Evolutionary conservation across 2,113 vertebrate species (phyloP).

Genomic region (Onychostruthus taczanowskii): DNA sequence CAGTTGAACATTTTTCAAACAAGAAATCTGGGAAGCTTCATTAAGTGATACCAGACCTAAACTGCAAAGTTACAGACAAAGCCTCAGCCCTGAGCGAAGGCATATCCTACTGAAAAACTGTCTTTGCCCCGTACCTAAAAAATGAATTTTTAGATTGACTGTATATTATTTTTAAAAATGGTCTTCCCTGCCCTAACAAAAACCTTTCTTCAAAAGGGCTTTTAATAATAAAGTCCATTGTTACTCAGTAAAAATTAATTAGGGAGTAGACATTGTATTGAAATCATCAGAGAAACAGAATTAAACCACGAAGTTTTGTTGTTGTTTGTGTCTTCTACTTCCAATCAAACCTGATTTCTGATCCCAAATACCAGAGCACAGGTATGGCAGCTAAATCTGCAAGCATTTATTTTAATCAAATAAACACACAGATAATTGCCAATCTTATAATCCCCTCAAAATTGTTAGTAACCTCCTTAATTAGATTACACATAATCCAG

Average conservation of each 20-base stretch:
- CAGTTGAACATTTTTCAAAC: neutral
- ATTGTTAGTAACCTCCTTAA: constrained; percentile 43
- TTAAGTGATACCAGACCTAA: neutral
- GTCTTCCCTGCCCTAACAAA: neutral
- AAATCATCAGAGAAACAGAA: neutral
- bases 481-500: constrained; percentile 56
- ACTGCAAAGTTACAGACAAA: neutral
- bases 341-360: neutral
- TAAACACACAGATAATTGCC: constrained; percentile 48
- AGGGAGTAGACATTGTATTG: neutral
- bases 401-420: constrained; percentile 40
- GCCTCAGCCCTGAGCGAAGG: neutral
- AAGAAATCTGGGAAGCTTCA: neutral
- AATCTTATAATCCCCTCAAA: constrained; percentile 56
- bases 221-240: neutral
- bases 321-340: neutral
- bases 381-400: constrained; percentile 14
- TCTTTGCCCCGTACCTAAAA: neutral
- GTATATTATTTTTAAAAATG: neutral
- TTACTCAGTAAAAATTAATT: neutral
- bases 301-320: neutral
- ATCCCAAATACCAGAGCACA: neutral
- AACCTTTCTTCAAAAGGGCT: neutral
- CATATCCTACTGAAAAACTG: neutral
- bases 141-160: neutral